A percentile compares a stretch with the other conserved stretches of the same genome.
Evolutionary conservation across 2,113 vertebrate genomes (phyloP).

Genomic region (Eulemur rufifrons): DNA sequence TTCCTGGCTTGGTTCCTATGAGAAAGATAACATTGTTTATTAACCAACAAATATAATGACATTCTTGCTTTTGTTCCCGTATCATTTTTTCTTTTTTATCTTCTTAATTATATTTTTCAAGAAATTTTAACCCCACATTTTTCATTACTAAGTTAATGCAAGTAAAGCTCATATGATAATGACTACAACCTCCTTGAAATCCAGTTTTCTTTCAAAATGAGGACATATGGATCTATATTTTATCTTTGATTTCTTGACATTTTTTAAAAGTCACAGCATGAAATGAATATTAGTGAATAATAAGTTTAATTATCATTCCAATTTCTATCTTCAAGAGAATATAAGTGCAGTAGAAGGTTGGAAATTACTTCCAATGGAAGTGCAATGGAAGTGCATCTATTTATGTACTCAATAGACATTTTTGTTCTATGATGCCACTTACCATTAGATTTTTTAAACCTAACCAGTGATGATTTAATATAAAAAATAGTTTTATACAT

Average conservation of each 20-base stretch:
- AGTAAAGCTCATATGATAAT: conserved; percentile 38
- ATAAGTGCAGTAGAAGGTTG: neutral
- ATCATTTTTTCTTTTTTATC: neutral
- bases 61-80: neutral
- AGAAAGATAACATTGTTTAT: neutral
- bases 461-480: conserved; percentile 25
- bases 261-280: conserved; percentile 51
- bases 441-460: neutral
- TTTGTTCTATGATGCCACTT: neutral
- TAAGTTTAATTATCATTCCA: conserved; percentile 37
- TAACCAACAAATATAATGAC: neutral
- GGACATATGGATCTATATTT: conserved; percentile 17
- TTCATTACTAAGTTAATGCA: conserved; percentile 28
- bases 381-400: no score
- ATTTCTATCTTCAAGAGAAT: conserved; percentile 17
- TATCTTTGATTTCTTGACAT: conserved; percentile 26
- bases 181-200: conserved; percentile 2
- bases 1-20: neutral
- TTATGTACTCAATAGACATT: neutral
- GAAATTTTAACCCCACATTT: conserved; percentile 2
- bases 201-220: neutral
- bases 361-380: neutral
- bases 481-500: conserved; percentile 20
- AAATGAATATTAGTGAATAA: conserved; percentile 53
- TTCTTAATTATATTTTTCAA: conserved; percentile 19